A percentile compares a stretch with the other conserved stretches of the same genome.
Conservation (phyloP, 2,113 vertebrate species). For the Pollachius pollachius region DNA sequence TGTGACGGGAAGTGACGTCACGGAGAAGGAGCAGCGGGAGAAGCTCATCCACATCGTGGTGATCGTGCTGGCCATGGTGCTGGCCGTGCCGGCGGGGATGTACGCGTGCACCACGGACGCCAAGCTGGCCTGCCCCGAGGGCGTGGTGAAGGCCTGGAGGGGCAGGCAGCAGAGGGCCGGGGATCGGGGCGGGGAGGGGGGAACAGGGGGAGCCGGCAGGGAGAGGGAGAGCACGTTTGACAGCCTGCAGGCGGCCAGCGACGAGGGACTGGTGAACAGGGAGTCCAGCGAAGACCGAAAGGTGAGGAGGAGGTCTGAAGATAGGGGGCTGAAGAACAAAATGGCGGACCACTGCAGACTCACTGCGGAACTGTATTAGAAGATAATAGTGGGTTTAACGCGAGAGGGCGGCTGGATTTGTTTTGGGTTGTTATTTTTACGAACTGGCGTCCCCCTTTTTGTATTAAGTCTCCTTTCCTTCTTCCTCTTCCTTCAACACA, state of each 20-base stretch:
- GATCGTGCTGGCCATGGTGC: conserved; percentile 84
- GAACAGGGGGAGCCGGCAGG: conserved; percentile 25
- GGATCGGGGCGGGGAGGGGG: background rate
- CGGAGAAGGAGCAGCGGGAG: conserved; percentile 81
- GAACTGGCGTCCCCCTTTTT: too few relatives aligned
- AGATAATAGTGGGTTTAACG: conserved; percentile 21
- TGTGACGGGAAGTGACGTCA: conserved; percentile 81
- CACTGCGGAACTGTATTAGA: conserved; percentile 76
- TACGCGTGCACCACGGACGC: conserved; percentile 83
- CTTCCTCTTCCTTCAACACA: too few relatives aligned
- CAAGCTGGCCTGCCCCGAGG: conserved; percentile 67
- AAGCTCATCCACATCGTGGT: conserved; percentile 87
- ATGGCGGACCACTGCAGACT: conserved; percentile 45
- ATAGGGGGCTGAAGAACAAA: conserved; percentile 58
- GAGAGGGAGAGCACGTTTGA: conserved; percentile 76
- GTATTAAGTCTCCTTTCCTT: too few relatives aligned
- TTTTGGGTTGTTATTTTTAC: too few relatives aligned
- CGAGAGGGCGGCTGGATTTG: conserved; percentile 1
- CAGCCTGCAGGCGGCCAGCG: conserved; percentile 76
- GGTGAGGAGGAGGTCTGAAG: conserved; percentile 60
- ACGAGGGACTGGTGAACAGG: conserved; percentile 74
- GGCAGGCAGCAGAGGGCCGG: conserved; percentile 29
- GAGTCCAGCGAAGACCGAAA: conserved; percentile 62
- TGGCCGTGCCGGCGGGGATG: conserved; percentile 82
- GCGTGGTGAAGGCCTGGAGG: conserved; percentile 60